A percentile compares a stretch with the other conserved stretches of the same genome.
Evolutionary conservation across 2,113 vertebrate genomes (phyloP).

Genomic region (Scytalopus superciliaris): DNA sequence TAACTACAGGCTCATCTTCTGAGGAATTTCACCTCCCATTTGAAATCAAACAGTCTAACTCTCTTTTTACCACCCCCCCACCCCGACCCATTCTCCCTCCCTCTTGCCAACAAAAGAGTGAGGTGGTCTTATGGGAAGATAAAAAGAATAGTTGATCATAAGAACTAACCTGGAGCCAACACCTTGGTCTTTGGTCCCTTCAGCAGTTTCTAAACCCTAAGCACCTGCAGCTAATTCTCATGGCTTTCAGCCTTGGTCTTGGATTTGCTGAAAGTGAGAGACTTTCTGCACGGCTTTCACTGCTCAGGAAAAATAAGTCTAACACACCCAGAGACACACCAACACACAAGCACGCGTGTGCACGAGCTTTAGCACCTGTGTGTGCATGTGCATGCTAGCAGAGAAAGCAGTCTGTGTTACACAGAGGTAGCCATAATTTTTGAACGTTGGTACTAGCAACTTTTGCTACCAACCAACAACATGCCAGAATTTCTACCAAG

Average conservation of each 20-base stretch:
- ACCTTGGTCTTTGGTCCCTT: slow-evolving; percentile 86
- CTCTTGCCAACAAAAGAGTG: slow-evolving; percentile 69
- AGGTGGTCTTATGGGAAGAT: slow-evolving; percentile 75
- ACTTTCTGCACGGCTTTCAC: slow-evolving; percentile 53
- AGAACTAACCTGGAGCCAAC: slow-evolving; percentile 87
- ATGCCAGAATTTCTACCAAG: not conserved
- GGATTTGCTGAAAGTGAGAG: slow-evolving; percentile 69
- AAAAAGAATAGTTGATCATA: slow-evolving; percentile 91
- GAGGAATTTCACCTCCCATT: slow-evolving; percentile 66
- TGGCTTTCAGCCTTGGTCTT: slow-evolving; percentile 76
- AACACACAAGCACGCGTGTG: rapidly evolving
- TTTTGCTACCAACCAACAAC: not conserved
- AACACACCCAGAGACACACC: not conserved
- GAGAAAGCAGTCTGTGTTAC: not conserved
- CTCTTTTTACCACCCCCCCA: not conserved
- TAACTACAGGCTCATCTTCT: slow-evolving; percentile 64
- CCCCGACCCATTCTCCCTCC: not conserved
- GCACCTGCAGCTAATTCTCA: slow-evolving; percentile 87
- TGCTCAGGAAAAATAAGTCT: slow-evolving; percentile 43
- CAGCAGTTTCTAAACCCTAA: slow-evolving; percentile 86
- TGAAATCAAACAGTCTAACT: slow-evolving; percentile 72
- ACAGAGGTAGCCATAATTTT: not conserved
- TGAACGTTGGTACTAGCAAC: not conserved
- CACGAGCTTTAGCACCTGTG: not conserved
- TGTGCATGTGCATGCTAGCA: rapidly evolving